These are phyloP conservation scores for Mormyrops attenuatus DNA, from an alignment of 2,797 vertebrate genomes.

Conservation along the genomic window DNA sequence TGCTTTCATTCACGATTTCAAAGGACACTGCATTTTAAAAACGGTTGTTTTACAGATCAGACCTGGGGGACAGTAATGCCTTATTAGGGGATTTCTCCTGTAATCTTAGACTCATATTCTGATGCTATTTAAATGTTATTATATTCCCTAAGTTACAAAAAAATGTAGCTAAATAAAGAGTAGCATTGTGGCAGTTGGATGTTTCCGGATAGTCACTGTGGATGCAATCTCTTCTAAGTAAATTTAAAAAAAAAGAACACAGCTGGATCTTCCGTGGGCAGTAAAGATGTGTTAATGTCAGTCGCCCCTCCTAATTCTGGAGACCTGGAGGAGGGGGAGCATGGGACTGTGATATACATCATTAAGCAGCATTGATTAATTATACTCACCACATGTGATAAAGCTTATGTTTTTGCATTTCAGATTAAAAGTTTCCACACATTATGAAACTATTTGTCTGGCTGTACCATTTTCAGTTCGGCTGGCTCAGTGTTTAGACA, in stretches of 20 bases:
- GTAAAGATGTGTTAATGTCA: not conserved
- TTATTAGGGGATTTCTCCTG: not conserved
- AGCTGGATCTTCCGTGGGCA: not conserved
- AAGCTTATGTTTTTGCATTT: not conserved
- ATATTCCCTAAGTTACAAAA: not conserved
- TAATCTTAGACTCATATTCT: not conserved
- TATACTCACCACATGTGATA: not conserved
- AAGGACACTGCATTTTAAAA: not conserved
- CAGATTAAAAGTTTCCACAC: not conserved
- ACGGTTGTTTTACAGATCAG: not conserved
- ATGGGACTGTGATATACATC: not conserved
- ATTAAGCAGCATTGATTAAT: not conserved
- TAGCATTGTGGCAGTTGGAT: not conserved
- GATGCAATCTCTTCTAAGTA: not conserved
- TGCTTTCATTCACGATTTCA: not conserved
- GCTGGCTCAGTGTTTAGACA: not conserved
- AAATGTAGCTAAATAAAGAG: not conserved
- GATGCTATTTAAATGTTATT: not conserved
- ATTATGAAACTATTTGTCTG: not conserved
- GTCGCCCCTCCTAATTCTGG: not conserved
- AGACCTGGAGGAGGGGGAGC: not conserved
- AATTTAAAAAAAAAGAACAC: not conserved
- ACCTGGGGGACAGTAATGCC: not conserved
- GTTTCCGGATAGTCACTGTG: not conserved
- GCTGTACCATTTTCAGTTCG: not conserved